Evolutionary conservation across 2,113 vertebrate species (phyloP), one percentile per base, ranked within the genome.

Genomic region (Clupea harengus): DNA sequence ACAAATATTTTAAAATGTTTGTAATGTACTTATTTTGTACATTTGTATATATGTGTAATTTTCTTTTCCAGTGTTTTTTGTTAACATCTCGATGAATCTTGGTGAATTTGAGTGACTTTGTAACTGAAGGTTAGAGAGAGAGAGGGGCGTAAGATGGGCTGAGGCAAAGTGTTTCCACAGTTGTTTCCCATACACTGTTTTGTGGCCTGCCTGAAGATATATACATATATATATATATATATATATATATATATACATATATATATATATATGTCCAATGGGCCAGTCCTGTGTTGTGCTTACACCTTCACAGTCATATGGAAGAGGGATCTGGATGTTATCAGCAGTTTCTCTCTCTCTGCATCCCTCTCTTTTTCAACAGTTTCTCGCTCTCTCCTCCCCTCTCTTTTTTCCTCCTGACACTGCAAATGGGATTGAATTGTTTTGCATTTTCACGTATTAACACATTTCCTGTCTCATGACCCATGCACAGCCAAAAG

Each of bases 381-480:
- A 39, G 39, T 39, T 39, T 39, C 6, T 22, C 44, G 15, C 81
- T n/a, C 45, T 46, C 45, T 46, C 45, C 22, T 3, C 22, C 45
- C 22, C 18, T 82, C 81, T 60, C 54, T 0, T 60, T 18, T 15
- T 15, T 57, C 54, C 3, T 45, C 54, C 60, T 64, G 86, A 85
- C 45, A 72, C 22, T 83, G 25, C 85, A 83, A 85, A 86, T 82
- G 50, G 46, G 81, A 80, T 87, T 87, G 89, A 88, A 89, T 89
- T 88, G 80, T 87, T 86, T 81, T 85, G 57, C 84, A 52, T 86
- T 91, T 87, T 88, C 78, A 87, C 83, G 87, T 85, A 86, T 83
- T 87, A 86, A 87, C 85, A 90, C 84, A 91, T 90, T 89, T 92
- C 91, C 88, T 91, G 89, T 90, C 87, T 86, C 87, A 86, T 64